These are phyloP conservation scores for Struthidea cinerea DNA, from an alignment of 2,113 vertebrate genomes.

Conservation along the genomic window DNA sequence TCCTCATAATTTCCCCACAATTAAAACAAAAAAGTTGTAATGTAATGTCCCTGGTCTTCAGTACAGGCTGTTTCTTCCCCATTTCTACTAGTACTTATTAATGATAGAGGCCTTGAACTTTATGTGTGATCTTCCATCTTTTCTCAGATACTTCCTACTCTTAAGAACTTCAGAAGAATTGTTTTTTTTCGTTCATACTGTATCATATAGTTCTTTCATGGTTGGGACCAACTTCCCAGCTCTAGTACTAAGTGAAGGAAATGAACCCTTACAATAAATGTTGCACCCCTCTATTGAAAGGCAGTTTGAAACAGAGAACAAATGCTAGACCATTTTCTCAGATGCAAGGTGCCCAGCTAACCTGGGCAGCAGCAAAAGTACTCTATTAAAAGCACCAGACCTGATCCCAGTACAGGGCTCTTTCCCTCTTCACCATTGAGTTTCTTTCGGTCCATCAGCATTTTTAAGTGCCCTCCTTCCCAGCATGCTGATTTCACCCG, in stretches of 20 bases:
- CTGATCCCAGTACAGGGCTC: neutral
- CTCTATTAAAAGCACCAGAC: neutral
- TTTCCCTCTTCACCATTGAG: neutral
- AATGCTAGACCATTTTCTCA: neutral
- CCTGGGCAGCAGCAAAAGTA: neutral
- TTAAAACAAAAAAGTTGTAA: neutral
- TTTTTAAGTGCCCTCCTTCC: neutral
- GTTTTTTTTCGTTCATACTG: neutral
- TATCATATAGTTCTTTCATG: neutral
- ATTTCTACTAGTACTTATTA: neutral
- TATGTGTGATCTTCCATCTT: neutral
- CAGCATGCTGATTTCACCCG: neutral
- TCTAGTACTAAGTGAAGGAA: neutral
- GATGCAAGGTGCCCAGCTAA: neutral
- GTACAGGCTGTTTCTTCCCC: neutral
- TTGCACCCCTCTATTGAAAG: neutral
- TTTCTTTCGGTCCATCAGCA: neutral
- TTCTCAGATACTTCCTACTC: neutral
- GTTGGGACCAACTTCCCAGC: neutral
- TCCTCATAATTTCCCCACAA: neutral
- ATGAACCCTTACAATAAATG: neutral
- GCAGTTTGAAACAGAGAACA: neutral
- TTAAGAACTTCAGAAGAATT: neutral
- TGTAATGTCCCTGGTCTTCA: neutral
- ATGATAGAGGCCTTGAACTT: neutral